Percentiles rank a stretch among this genome's conserved stretches.
Evolutionary conservation across 2,888 invertebrate genomes (phyloP).

Genomic region (Lymantria monacha): DNA sequence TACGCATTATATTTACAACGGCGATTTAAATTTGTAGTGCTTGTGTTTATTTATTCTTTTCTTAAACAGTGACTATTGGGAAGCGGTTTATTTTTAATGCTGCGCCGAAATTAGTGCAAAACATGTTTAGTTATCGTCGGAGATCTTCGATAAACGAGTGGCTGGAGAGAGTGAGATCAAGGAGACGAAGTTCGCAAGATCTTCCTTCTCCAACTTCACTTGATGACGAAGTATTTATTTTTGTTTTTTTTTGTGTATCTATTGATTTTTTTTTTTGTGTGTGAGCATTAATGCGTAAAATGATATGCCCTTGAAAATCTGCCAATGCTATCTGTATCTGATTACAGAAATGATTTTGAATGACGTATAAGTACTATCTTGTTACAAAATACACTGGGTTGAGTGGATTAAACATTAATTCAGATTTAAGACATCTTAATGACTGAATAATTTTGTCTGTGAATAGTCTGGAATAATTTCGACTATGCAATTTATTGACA

Average conservation of each 20-base stretch:
- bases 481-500: too few relatives aligned
- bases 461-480: too few relatives aligned
- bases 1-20: slow-evolving; percentile 47
- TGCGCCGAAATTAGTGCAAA: background rate
- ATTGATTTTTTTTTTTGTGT: background rate
- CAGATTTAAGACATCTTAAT: background rate
- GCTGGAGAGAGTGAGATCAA: slow-evolving; percentile 53
- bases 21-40: slow-evolving; percentile 32
- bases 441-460: too few relatives aligned
- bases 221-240: slow-evolving; percentile 6
- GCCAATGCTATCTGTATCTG: slow-evolving; percentile 66
- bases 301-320: slow-evolving; percentile 59
- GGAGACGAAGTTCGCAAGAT: slow-evolving; percentile 47
- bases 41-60: slow-evolving; percentile 17
- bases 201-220: slow-evolving; percentile 35
- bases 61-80: slow-evolving; percentile 9
- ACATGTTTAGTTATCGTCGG: slow-evolving; percentile 36
- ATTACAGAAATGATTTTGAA: slow-evolving; percentile 50
- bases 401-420: slow-evolving; percentile 2
- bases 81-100: background rate
- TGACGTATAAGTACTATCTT: slow-evolving; percentile 17
- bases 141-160: slow-evolving; percentile 53
- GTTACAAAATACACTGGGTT: slow-evolving; percentile 32
- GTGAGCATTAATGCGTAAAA: slow-evolving; percentile 35
- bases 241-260: background rate